These are phyloP conservation scores for Cheilosia variabilis DNA, from an alignment of 2,888 invertebrate species.

Conservation along the genomic window DNA sequence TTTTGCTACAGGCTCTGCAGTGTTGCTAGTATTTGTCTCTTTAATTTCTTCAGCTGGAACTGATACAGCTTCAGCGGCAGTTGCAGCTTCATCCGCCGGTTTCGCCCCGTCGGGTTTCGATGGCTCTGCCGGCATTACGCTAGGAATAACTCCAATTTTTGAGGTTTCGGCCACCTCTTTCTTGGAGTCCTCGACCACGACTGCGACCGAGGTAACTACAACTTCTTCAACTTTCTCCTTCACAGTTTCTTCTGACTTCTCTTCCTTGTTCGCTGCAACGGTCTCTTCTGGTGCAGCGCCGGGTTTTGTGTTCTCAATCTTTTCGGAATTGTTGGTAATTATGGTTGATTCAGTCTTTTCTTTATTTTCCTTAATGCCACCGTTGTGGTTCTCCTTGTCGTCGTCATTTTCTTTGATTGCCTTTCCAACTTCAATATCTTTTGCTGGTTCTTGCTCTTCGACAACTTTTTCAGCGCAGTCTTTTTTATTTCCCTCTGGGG, in stretches of 20 bases:
- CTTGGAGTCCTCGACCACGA: slow-evolving; percentile 25
- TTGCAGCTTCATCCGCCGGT: slow-evolving; percentile 23
- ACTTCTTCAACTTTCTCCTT: slow-evolving; percentile 29
- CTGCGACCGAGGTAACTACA: not conserved
- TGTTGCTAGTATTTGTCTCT: slow-evolving; percentile 9
- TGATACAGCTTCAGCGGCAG: slow-evolving; percentile 59
- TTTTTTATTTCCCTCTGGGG: slow-evolving; percentile 69
- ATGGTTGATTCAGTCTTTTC: slow-evolving; percentile 60
- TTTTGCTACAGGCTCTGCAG: slow-evolving; percentile 26
- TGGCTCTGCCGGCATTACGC: slow-evolving; percentile 64
- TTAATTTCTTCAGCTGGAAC: slow-evolving; percentile 41
- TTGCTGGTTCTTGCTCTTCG: slow-evolving; percentile 77
- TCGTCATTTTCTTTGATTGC: slow-evolving; percentile 17
- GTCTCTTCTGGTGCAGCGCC: slow-evolving; percentile 32
- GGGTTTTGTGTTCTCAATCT: slow-evolving; percentile 49
- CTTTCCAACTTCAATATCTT: slow-evolving; percentile 75
- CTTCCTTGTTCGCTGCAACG: slow-evolving; percentile 28
- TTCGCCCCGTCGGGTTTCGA: slow-evolving; percentile 41
- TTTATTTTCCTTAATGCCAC: slow-evolving; percentile 69
- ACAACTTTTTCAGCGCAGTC: slow-evolving; percentile 57
- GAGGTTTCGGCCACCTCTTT: slow-evolving; percentile 10
- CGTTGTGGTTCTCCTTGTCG: slow-evolving; percentile 51
- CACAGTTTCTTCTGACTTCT: slow-evolving; percentile 33
- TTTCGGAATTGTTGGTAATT: slow-evolving; percentile 35
- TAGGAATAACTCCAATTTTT: slow-evolving; percentile 62